phyloP scores from a whole-genome alignment of 2,888 invertebrate genomes.

The Dugesia japonica region DNA sequence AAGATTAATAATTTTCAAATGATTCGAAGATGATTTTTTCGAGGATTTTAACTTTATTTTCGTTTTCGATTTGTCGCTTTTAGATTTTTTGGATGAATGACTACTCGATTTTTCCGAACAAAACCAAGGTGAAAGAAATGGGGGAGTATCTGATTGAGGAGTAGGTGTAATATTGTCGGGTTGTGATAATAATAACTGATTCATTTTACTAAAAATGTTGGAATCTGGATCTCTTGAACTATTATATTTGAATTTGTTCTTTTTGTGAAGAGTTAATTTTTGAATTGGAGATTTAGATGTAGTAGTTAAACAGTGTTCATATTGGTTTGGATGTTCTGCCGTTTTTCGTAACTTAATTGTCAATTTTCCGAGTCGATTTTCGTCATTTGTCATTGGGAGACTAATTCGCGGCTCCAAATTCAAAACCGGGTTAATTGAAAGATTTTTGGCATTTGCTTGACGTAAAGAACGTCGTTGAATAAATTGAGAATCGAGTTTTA shows the following conservation, averaged over 20 bases:
- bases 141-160: neutral
- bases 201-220: neutral
- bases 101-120: constrained; percentile 5
- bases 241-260: neutral
- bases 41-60: neutral
- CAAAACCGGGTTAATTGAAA: neutral
- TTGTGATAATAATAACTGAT: neutral
- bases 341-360: neutral
- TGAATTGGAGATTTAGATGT: neutral
- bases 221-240: neutral
- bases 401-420: neutral
- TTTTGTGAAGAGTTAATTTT: neutral
- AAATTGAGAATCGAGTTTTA: neutral
- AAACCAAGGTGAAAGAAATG: constrained; percentile 5
- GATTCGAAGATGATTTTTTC: constrained; percentile 11
- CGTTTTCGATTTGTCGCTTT: neutral
- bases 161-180: neutral
- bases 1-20: neutral
- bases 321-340: neutral
- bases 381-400: neutral
- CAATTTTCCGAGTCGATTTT: neutral
- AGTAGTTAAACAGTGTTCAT: neutral
- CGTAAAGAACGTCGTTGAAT: neutral
- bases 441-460: neutral
- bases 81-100: neutral